Conservation (phyloP, 1,140 invertebrate species). For the Bombyx mandarina region DNA sequence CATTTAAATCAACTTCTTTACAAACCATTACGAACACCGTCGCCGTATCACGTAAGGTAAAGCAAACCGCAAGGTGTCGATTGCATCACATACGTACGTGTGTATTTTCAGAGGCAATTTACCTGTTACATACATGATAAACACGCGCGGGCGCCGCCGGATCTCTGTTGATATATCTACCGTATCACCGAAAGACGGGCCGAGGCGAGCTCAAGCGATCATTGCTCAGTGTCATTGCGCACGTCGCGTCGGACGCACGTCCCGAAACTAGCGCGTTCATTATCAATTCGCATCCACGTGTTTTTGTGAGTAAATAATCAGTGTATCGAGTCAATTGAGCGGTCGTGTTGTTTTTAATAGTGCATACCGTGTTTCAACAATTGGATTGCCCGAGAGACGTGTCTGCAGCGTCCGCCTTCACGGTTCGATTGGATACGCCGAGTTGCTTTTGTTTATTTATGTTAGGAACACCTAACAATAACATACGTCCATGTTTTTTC, state of each 20-base stretch:
- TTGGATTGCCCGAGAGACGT: constrained; percentile 35
- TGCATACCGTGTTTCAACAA: constrained; percentile 6
- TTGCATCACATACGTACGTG: constrained; percentile 25
- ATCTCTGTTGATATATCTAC: constrained; percentile 12
- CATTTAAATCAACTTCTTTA: too few relatives aligned
- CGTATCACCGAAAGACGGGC: constrained; percentile 6
- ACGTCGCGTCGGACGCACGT: constrained; percentile 29
- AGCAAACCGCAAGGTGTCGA: constrained; percentile 6
- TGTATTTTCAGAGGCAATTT: constrained; percentile 44
- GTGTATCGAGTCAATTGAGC: constrained; percentile 29
- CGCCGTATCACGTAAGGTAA: background rate
- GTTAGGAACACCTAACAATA: background rate
- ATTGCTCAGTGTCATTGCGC: constrained; percentile 35
- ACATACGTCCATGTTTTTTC: too few relatives aligned
- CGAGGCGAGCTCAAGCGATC: background rate
- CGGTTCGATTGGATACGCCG: constrained; percentile 18
- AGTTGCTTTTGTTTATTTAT: constrained; percentile 27
- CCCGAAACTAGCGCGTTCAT: constrained; percentile 11
- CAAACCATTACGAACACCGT: background rate
- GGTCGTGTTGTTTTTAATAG: constrained; percentile 13
- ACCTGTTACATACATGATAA: constrained; percentile 35
- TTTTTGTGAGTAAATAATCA: constrained; percentile 49
- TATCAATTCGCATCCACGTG: constrained; percentile 24
- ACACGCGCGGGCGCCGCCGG: constrained; percentile 37
- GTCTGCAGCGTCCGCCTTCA: constrained; percentile 4